Base-by-base conservation (phyloP, 2,888 invertebrate species). In the Orchestes rusci region DNA sequence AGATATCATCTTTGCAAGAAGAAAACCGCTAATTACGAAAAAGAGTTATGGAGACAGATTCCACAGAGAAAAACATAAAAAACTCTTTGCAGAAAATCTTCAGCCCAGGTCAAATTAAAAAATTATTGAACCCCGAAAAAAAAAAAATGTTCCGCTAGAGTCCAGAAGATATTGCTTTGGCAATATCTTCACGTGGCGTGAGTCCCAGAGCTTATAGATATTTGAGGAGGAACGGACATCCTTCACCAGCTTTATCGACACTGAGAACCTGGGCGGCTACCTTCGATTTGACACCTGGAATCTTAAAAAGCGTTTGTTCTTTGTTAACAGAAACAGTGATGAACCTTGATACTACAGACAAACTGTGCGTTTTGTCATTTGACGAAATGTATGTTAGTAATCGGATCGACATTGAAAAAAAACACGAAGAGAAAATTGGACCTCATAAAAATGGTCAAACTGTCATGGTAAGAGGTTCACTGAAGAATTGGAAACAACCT, bases 161-260 rank as follows among this genome's bases (percentile, higher is more conserved):
- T 10, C 27, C 47, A 3, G 53, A 48, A 39, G 50, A 52, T 27
- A 18, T 35, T 12, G 18, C 35, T 10, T 19, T 15, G 8, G 19
- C 18, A 12, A 35, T 19, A 35, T 53, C 51, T 12, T 19, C 53
- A 10, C n/a, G 47, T 15, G 51, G 51, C 31, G 52, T 53, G 3
- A 54, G 54, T 16, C 52, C 51, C 2, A 54, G 53, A 31, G 52
- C 47, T 20, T 54, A 54, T 30, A 16, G 47, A 32, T 54, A 47
- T 47, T 40, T 53, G n/a, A n/a, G n/a, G n/a, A n/a, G n/a, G n/a
- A n/a, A n/a, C n/a, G n/a, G n/a, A n/a, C n/a, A n/a, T n/a, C n/a
- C n/a, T n/a, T n/a, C n/a, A n/a, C n/a, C n/a, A n/a, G n/a, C n/a
- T n/a, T n/a, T n/a, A n/a, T n/a, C n/a, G 12, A 31, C 31, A 31